phyloP scores from a whole-genome alignment of 2,113 vertebrate genomes.

The Brachirus orientalis region DNA sequence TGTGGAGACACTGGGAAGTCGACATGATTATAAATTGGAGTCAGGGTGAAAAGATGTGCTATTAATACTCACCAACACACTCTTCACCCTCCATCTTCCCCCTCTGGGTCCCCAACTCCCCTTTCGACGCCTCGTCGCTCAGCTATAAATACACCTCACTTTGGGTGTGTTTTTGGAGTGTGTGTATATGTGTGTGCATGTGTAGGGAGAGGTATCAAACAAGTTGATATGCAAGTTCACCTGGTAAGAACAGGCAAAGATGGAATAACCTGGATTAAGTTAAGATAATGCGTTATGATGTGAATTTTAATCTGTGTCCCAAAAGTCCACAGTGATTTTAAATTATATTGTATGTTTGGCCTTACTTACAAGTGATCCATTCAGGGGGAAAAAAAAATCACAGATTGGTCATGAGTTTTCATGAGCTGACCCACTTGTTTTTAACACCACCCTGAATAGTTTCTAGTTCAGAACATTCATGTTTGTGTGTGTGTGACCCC shows the following conservation, averaged over 20 bases:
- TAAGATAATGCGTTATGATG: too few relatives aligned
- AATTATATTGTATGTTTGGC: too few relatives aligned
- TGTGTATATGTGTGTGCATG: constrained; percentile 36
- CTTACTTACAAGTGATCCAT: too few relatives aligned
- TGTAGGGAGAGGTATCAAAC: constrained; percentile 32
- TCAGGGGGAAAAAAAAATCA: too few relatives aligned
- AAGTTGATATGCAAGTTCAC: constrained; percentile 51
- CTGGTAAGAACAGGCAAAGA: constrained; percentile 32
- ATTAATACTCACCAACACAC: constrained; percentile 74
- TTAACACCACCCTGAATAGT: too few relatives aligned
- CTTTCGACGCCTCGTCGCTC: constrained; percentile 77
- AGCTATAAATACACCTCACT: constrained; percentile 78
- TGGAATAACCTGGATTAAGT: constrained; percentile 32
- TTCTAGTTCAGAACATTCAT: too few relatives aligned
- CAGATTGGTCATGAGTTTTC: too few relatives aligned
- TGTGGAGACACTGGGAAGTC: constrained; percentile 15
- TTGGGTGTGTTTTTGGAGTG: constrained; percentile 35
- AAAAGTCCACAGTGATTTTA: too few relatives aligned
- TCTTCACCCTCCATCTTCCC: constrained; percentile 55
- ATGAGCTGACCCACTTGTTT: too few relatives aligned
- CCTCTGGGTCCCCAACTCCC: constrained; percentile 70
- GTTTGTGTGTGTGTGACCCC: too few relatives aligned
- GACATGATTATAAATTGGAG: constrained; percentile 48
- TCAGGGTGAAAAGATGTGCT: constrained; percentile 69
- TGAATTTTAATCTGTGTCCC: too few relatives aligned